Evolutionary conservation across 2,113 vertebrate species (phyloP).

Genomic region (Boleophthalmus pectinirostris): DNA sequence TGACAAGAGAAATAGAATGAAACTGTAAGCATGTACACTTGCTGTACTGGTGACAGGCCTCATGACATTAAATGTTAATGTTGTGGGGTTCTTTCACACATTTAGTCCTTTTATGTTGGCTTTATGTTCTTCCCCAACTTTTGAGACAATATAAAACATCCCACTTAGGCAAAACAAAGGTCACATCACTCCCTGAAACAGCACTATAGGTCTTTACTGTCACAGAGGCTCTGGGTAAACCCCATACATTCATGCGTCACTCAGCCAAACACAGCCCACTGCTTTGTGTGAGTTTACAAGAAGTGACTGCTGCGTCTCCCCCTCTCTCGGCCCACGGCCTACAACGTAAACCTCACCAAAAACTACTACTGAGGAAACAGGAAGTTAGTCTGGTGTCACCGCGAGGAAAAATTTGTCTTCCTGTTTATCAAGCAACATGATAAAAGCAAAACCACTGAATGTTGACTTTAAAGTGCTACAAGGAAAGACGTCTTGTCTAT

Average conservation of each 20-base stretch:
- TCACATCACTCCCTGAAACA: slow-evolving; percentile 35
- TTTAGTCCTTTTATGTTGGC: slow-evolving; percentile 8
- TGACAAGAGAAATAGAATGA: not conserved
- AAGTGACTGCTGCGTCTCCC: slow-evolving; percentile 69
- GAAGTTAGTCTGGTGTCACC: slow-evolving; percentile 77
- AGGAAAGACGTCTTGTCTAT: slow-evolving; percentile 7
- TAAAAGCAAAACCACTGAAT: slow-evolving; percentile 69
- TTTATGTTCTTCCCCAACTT: slow-evolving; percentile 17
- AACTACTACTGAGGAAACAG: slow-evolving; percentile 81
- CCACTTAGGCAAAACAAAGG: slow-evolving; percentile 59
- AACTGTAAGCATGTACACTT: not conserved
- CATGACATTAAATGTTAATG: not conserved
- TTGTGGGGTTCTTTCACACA: not conserved
- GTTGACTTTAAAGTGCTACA: slow-evolving; percentile 31
- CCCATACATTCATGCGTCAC: slow-evolving; percentile 69
- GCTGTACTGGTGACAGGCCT: not conserved
- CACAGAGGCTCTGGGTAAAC: slow-evolving; percentile 73
- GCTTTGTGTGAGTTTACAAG: slow-evolving; percentile 71
- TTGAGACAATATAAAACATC: slow-evolving; percentile 58
- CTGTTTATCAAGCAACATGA: slow-evolving; percentile 77
- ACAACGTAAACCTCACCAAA: slow-evolving; percentile 40
- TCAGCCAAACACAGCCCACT: slow-evolving; percentile 73
- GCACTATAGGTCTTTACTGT: slow-evolving; percentile 60
- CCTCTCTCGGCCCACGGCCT: slow-evolving; percentile 60
- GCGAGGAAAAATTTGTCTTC: slow-evolving; percentile 85